A percentile compares a stretch with the other conserved stretches of the same genome.
Conservation (phyloP, 2,113 vertebrate genomes). For the Pheucticus melanocephalus region DNA sequence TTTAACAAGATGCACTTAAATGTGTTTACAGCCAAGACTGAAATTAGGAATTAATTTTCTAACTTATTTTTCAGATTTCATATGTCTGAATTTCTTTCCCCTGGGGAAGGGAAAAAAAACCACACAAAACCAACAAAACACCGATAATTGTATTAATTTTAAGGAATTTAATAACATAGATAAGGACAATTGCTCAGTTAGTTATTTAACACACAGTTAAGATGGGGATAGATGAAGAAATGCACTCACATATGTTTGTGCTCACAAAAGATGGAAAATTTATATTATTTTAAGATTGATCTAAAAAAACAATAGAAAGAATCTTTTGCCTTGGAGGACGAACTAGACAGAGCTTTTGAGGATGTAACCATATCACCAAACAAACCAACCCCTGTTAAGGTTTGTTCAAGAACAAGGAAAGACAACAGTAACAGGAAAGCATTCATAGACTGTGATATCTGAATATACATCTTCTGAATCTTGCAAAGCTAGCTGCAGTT, state of each 20-base stretch:
- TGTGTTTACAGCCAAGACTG: not conserved
- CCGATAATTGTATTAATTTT: not conserved
- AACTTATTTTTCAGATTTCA: not conserved
- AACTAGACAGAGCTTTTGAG: not conserved
- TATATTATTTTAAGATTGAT: not conserved
- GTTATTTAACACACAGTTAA: not conserved
- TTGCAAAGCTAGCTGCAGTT: not conserved
- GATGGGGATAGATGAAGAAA: not conserved
- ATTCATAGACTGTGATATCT: not conserved
- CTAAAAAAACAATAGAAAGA: not conserved
- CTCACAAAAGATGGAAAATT: not conserved
- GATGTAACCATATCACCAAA: not conserved
- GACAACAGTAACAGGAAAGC: not conserved
- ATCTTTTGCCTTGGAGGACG: not conserved
- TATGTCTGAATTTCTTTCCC: not conserved
- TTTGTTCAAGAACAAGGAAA: not conserved
- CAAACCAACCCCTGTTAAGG: not conserved
- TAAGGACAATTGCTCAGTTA: not conserved
- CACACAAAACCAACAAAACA: not conserved
- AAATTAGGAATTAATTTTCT: not conserved
- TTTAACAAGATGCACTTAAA: not conserved
- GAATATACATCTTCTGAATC: not conserved
- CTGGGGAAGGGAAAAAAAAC: fast-evolving
- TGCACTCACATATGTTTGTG: not conserved
- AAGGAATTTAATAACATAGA: not conserved